A percentile compares a stretch with the other conserved stretches of the same genome.
Evolutionary conservation across 2,888 invertebrate genomes (phyloP).

Genomic region (Micoletzkya japonica): DNA sequence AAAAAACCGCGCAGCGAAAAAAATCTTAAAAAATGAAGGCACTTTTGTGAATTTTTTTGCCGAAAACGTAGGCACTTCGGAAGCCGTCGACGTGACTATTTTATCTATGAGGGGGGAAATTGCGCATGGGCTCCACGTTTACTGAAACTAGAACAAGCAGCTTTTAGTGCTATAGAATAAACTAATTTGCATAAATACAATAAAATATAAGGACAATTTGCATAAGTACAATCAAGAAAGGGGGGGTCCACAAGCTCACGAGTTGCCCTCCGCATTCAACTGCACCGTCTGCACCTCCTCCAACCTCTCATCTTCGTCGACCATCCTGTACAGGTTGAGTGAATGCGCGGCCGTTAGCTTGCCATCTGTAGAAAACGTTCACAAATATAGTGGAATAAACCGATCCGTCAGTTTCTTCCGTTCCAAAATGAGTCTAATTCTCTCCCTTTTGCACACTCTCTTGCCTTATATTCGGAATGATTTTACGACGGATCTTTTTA

Average conservation of each 20-base stretch:
- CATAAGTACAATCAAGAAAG: neutral
- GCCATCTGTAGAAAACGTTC: neutral
- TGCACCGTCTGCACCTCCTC: neutral
- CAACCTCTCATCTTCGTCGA: neutral
- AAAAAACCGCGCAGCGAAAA: too few relatives aligned
- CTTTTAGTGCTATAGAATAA: neutral
- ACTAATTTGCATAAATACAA: neutral
- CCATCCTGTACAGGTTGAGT: slow-evolving; percentile 10
- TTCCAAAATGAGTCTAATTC: too few relatives aligned
- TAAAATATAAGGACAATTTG: neutral
- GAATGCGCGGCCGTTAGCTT: slow-evolving; percentile 13
- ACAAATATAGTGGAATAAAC: neutral
- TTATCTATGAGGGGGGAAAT: too few relatives aligned
- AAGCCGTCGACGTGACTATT: too few relatives aligned
- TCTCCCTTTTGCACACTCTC: too few relatives aligned
- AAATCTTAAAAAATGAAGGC: too few relatives aligned
- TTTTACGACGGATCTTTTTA: neutral
- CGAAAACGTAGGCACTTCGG: too few relatives aligned
- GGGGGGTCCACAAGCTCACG: neutral
- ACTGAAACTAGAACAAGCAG: neutral
- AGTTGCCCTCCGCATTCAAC: neutral
- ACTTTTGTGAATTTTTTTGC: too few relatives aligned
- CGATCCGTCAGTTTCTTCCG: slow-evolving; percentile 7
- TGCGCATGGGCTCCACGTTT: too few relatives aligned
- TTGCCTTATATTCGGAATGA: too few relatives aligned